phyloP scores from a whole-genome alignment of 2,888 invertebrate species.

The Aromia moschata region DNA sequence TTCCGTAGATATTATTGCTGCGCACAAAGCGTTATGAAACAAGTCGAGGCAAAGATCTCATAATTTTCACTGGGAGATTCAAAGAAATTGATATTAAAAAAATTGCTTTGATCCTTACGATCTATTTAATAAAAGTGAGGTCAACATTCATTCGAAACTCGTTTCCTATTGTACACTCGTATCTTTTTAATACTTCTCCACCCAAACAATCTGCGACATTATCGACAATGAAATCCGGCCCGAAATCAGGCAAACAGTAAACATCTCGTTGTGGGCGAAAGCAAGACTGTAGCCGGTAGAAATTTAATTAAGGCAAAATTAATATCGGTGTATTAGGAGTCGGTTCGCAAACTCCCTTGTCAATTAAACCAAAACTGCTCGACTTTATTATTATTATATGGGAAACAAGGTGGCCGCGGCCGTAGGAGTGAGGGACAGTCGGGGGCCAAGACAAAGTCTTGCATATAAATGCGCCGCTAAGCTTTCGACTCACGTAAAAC shows the following conservation, averaged over 20 bases:
- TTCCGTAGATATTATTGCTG: too few relatives aligned
- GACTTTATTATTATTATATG: constrained; percentile 39
- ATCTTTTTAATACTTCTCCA: too few relatives aligned
- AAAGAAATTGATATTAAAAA: too few relatives aligned
- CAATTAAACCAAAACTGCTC: constrained; percentile 36
- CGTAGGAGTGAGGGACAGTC: constrained; percentile 12
- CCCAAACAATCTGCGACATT: too few relatives aligned
- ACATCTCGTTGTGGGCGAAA: constrained; percentile 3
- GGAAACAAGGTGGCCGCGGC: constrained; percentile 26
- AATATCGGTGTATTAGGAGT: constrained; percentile 34
- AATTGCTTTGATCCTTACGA: too few relatives aligned
- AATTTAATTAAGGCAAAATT: constrained; percentile 39
- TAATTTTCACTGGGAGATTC: too few relatives aligned
- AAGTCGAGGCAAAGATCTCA: too few relatives aligned
- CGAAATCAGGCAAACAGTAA: constrained; percentile 4
- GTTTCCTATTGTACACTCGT: too few relatives aligned
- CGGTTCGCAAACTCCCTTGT: constrained; percentile 33
- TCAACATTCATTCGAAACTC: too few relatives aligned
- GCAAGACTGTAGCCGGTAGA: constrained; percentile 18
- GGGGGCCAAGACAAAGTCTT: constrained; percentile 31
- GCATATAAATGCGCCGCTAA: constrained; percentile 43
- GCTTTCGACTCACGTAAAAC: constrained; percentile 40
- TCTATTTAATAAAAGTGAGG: too few relatives aligned
- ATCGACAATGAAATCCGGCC: too few relatives aligned
- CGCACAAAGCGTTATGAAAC: too few relatives aligned